A percentile compares a stretch with the other conserved stretches of the same genome.
Evolutionary conservation across 2,113 vertebrate species (phyloP).

Genomic region (Heteronetta atricapilla): DNA sequence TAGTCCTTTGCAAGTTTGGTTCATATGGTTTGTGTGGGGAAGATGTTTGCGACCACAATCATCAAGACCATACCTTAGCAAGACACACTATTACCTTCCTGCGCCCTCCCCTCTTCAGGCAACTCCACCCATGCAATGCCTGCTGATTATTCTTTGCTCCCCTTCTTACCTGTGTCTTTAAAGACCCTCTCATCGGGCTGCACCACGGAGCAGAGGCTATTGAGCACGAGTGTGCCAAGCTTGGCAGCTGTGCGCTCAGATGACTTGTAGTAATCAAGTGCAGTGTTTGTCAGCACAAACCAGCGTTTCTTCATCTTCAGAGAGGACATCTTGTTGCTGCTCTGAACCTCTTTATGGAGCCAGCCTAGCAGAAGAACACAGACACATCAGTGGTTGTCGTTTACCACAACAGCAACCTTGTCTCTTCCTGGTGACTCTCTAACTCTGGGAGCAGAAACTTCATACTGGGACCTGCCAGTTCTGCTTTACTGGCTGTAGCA

Average conservation of each 20-base stretch:
- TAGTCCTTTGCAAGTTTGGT: not conserved
- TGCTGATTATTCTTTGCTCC: not conserved
- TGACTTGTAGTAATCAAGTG: constrained; percentile 91
- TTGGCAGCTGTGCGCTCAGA: constrained; percentile 88
- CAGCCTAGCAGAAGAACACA: constrained; percentile 78
- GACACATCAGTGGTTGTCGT: not conserved
- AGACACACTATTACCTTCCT: not conserved
- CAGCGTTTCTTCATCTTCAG: constrained; percentile 93
- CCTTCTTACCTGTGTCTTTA: constrained; percentile 85
- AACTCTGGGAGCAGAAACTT: not conserved
- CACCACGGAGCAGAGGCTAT: constrained; percentile 89
- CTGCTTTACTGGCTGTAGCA: not conserved
- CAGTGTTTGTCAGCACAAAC: constrained; percentile 90
- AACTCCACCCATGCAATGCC: not conserved
- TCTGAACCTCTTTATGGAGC: constrained; percentile 92
- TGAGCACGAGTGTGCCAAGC: constrained; percentile 90
- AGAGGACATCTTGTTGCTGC: constrained; percentile 86
- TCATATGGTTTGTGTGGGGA: not conserved
- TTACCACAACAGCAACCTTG: not conserved
- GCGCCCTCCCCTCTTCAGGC: not conserved
- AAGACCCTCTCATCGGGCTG: constrained; percentile 89
- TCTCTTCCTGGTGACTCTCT: not conserved
- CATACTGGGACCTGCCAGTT: not conserved
- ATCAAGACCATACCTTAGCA: not conserved
- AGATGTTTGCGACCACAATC: not conserved